phyloP scores from a whole-genome alignment of 2,113 vertebrate genomes.

The Acanthochromis polyacanthus region DNA sequence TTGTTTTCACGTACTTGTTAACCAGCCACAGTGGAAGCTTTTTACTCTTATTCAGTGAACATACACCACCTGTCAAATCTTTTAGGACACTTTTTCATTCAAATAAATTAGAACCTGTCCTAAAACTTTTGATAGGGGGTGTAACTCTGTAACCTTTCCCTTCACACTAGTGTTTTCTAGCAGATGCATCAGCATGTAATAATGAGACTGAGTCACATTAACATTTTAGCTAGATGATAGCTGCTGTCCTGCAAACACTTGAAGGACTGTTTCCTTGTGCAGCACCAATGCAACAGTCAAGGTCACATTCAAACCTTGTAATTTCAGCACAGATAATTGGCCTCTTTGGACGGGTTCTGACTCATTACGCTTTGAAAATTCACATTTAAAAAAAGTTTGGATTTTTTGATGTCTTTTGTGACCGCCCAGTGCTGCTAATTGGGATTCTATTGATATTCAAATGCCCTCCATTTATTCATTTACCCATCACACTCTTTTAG shows the following conservation, averaged over 20 bases:
- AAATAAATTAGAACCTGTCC: no score
- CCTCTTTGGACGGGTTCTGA: conserved; percentile 19
- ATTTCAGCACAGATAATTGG: conserved; percentile 31
- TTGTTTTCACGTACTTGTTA: background rate
- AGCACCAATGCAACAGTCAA: background rate
- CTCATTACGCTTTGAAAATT: conserved; percentile 1
- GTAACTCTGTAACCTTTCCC: no score
- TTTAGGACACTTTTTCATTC: no score
- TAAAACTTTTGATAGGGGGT: no score
- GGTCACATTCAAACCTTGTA: background rate
- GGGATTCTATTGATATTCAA: background rate
- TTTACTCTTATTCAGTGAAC: background rate
- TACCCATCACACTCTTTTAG: background rate
- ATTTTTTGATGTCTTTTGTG: background rate
- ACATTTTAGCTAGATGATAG: background rate
- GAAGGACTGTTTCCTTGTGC: background rate
- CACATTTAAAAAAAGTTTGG: background rate
- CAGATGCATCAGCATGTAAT: background rate
- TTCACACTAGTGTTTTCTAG: background rate
- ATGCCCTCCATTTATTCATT: background rate
- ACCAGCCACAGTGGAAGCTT: background rate
- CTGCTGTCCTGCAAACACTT: background rate
- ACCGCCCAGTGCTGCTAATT: conserved; percentile 17
- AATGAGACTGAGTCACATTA: background rate
- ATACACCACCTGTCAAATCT: no score